Conservation (phyloP, 2,888 invertebrate genomes). For the Malachius bipustulatus region DNA sequence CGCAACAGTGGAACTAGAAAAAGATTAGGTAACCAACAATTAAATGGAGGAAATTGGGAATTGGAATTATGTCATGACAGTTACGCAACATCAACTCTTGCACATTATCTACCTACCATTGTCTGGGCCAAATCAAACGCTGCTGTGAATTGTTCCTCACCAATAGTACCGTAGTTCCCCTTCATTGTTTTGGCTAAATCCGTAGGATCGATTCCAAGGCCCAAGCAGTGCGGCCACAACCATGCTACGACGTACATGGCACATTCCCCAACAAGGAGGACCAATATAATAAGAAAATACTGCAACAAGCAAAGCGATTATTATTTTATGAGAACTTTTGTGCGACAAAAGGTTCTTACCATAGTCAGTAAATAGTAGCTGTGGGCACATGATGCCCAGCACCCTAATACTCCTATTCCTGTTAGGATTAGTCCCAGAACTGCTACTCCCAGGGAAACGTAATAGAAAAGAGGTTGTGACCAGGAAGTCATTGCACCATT, state of each 20-base stretch:
- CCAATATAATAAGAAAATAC: conserved; percentile 59
- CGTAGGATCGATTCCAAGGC: conserved; percentile 54
- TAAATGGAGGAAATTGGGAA: conserved; percentile 3
- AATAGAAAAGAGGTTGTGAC: conserved; percentile 64
- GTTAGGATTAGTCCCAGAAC: conserved; percentile 56
- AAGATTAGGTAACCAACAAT: conserved; percentile 8
- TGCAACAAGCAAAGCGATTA: too few relatives aligned
- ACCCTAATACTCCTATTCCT: conserved; percentile 59
- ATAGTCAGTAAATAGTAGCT: conserved; percentile 60
- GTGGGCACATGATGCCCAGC: conserved; percentile 69
- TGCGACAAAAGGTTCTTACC: too few relatives aligned
- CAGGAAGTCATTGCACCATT: conserved; percentile 47
- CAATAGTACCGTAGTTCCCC: conserved; percentile 64
- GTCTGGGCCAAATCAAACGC: conserved; percentile 71
- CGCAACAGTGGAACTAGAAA: conserved; percentile 65
- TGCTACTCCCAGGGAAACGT: conserved; percentile 59
- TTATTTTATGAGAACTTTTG: conserved; percentile 11
- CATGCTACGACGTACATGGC: conserved; percentile 58
- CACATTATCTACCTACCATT: conserved; percentile 29
- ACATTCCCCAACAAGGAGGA: conserved; percentile 56
- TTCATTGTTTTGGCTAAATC: conserved; percentile 61
- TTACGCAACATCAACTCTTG: too few relatives aligned
- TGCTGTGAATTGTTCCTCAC: conserved; percentile 62
- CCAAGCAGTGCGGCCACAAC: conserved; percentile 67
- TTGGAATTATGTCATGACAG: neutral